Evolutionary conservation across 2,888 invertebrate species (phyloP), one percentile per base, ranked within the genome.

Genomic region (Nipponacmea schrenckii): DNA sequence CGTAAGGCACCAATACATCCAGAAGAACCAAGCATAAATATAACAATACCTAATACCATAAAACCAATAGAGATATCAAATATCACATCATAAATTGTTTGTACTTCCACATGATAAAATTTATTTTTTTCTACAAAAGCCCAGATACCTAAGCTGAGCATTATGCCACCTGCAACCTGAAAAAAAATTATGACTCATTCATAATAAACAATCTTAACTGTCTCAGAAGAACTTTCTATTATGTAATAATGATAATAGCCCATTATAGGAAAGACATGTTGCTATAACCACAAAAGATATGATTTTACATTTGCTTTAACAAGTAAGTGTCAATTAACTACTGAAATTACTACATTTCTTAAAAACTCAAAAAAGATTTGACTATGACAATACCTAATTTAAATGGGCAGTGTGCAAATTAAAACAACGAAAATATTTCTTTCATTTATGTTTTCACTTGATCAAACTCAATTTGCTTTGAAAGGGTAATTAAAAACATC

Each of bases 61-160:
- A 97, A 93, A 70, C 97, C 93, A 73, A 97, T 91, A 31, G 96
- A 96, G 81, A 97, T 94, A 89, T 97, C 96, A 70, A 97, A 90
- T 48, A 91, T 82, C 56, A 96, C 92, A 90, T 97, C 96, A 86
- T 96, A 96, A 15, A 84, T 77, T 12, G 80, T 79, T 73, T 77
- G 64, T 26, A 97, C 92, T 68, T 94, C 95, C 39, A 81, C 80
- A 68, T 80, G 80, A 63, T 82, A 81, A 69, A 85, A 84, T 85
- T 95, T 94, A 93, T 95, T 95, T 91, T 97, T 97, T 85, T 97
- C 96, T 75, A 95, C 93, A 85, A 96, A 95, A 0, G 97, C 96
- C 89, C 96, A 97, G 4, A 95, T 90, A 10, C 96, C 97, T 74
- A 96, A 93, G 10, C 94, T 96, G 72, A 96, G 93, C 64, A 97